Evolutionary conservation across 2,797 vertebrate genomes (phyloP).

Genomic region (Tiaroga cobitis): DNA sequence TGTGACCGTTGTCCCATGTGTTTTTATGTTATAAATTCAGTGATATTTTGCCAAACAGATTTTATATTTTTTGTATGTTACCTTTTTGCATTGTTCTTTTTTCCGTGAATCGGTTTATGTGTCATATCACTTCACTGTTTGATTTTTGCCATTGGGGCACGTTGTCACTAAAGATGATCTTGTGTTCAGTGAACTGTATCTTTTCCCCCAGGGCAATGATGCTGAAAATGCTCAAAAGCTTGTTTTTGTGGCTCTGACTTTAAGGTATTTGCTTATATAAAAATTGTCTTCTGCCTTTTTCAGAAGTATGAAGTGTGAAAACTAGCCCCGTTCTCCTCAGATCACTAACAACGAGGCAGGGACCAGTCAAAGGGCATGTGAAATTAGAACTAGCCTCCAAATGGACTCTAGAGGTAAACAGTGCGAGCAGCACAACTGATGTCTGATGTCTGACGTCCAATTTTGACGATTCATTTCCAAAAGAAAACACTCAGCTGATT

Average conservation of each 20-base stretch:
- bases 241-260: background rate
- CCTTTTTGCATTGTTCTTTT: background rate
- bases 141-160: background rate
- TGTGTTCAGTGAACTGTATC: constrained; percentile 8
- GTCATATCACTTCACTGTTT: background rate
- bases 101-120: background rate
- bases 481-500: constrained; percentile 30
- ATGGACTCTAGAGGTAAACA: constrained; percentile 8
- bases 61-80: background rate
- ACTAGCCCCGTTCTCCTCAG: background rate
- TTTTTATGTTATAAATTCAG: background rate
- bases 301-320: constrained; percentile 15
- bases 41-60: background rate
- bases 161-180: constrained; percentile 1
- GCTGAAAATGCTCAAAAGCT: background rate
- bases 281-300: background rate
- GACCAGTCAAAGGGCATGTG: background rate
- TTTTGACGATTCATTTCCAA: constrained; percentile 17
- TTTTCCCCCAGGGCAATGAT: background rate
- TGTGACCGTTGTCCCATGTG: background rate
- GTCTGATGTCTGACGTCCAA: background rate
- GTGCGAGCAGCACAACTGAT: constrained; percentile 1
- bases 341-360: background rate
- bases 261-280: background rate
- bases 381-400: background rate